Evolutionary conservation across 2,113 vertebrate species (phyloP).

Genomic region (Cettia cetti): DNA sequence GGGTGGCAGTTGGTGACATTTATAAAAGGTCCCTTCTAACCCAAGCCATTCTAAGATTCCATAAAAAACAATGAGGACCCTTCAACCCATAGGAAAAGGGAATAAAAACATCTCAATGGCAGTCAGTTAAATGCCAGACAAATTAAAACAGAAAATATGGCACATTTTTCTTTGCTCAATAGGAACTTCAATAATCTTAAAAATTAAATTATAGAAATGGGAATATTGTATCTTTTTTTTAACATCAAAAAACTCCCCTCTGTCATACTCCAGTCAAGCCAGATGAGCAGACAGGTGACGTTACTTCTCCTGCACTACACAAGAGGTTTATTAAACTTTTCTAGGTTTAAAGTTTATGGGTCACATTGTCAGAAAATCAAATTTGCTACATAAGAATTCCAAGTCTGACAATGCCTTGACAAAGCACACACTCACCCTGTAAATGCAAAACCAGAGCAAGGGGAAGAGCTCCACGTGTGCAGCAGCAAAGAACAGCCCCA

Average conservation of each 20-base stretch:
- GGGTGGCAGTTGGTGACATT: neutral
- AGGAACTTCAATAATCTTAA: neutral
- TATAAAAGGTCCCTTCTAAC: neutral
- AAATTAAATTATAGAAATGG: neutral
- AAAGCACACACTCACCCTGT: fast-evolving
- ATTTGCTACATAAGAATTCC: neutral
- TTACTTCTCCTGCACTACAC: neutral
- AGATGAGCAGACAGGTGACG: neutral
- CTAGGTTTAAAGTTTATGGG: neutral
- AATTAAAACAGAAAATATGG: neutral
- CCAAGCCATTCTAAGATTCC: neutral
- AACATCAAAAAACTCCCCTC: neutral
- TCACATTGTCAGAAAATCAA: neutral
- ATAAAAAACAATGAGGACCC: neutral
- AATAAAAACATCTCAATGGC: neutral
- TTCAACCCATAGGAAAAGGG: neutral
- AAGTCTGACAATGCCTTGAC: neutral
- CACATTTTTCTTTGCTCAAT: neutral
- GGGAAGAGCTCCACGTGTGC: neutral
- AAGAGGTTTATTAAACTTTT: neutral
- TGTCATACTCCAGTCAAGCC: neutral
- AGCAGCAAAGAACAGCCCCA: neutral
- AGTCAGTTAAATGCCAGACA: neutral
- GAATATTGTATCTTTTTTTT: neutral
- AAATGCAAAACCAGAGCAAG: neutral